Base-by-base conservation (phyloP, 2,113 vertebrate species). In the Seriola quinqueradiata region DNA sequence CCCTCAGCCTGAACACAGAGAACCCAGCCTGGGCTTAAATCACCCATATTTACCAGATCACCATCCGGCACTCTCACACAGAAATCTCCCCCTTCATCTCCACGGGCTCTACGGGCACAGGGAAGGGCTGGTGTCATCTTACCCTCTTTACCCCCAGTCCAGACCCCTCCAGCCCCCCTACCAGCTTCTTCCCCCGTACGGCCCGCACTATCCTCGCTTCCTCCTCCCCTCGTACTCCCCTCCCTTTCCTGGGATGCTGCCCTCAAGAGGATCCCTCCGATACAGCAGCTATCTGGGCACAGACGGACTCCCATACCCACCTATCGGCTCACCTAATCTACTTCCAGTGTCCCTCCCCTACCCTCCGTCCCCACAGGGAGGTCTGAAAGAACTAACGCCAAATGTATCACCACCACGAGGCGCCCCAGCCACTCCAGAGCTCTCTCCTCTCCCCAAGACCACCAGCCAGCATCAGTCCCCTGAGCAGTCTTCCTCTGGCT, bases 201-300 rank as follows among this genome's bases (percentile, higher is more conserved):
- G 78, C 46, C 74, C 89, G 28, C 95, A 91, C 50, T 90, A 90
- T 80, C 82, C 93, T 3, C 69, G 79, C n/a, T 23, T 94, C 48
- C 44, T 96, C 44, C 67, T 96, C 17, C 92, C 94, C 3, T 91
- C 94, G 0, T 95, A 92, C 50, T 88, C 90, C 0, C 87, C 93
- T 36, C 80, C 91, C 2, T 93, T 93, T 9, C 81, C 90, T 1
- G 86, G 92, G 2, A 78, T 95, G 64, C 32, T 94, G 13, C 83
- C 94, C 4, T 88, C 93, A 1, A 90, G 92, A 67, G 90, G 82
- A 19, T 12, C 87, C 42, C 70, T 87, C n/a, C 82, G 16, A 11
- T 93, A 92, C 72, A 16, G 48, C 63, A 59, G 48, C 71, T 94
- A 94, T 23, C 75, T 92, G 44, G 77, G 90, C n/a, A 82, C 91